A percentile compares a stretch with the other conserved stretches of the same genome.
Evolutionary conservation across 2,888 invertebrate species (phyloP).

Genomic region (Baccha elongata): DNA sequence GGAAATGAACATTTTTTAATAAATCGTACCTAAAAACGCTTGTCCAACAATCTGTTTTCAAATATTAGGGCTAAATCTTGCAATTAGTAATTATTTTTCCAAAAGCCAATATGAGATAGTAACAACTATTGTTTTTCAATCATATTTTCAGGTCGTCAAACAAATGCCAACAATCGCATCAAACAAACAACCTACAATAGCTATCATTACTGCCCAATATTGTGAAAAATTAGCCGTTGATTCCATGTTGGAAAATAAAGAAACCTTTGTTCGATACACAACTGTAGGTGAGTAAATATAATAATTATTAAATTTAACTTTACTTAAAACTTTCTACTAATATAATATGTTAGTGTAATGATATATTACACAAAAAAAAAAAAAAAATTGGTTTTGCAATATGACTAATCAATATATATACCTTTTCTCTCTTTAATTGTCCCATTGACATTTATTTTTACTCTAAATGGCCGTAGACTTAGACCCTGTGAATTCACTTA

Average conservation of each 20-base stretch:
- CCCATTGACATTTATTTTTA: slow-evolving; percentile 55
- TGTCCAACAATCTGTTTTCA: too few relatives aligned
- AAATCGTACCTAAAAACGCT: too few relatives aligned
- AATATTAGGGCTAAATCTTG: too few relatives aligned
- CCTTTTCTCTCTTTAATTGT: slow-evolving; percentile 74
- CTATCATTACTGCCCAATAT: slow-evolving; percentile 98
- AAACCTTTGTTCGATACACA: slow-evolving; percentile 97
- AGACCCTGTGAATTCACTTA: slow-evolving; percentile 82
- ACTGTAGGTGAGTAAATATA: slow-evolving; percentile 92
- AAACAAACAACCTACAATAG: slow-evolving; percentile 96
- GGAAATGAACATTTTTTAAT: too few relatives aligned
- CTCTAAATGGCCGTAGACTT: slow-evolving; percentile 77
- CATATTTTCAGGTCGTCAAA: slow-evolving; percentile 90
- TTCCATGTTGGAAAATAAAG: slow-evolving; percentile 98
- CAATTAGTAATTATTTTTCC: too few relatives aligned
- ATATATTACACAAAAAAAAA: slow-evolving; percentile 44
- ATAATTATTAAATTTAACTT: too few relatives aligned
- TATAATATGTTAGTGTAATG: not conserved
- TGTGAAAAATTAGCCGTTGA: slow-evolving; percentile 99
- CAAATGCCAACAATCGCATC: slow-evolving; percentile 96
- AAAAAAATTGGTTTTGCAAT: slow-evolving; percentile 40
- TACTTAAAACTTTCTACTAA: slow-evolving; percentile 35
- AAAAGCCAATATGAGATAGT: too few relatives aligned
- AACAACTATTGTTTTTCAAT: too few relatives aligned
- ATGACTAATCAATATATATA: slow-evolving; percentile 63